Conservation (phyloP, 1,140 invertebrate genomes). For the Apis mellifera region DNA sequence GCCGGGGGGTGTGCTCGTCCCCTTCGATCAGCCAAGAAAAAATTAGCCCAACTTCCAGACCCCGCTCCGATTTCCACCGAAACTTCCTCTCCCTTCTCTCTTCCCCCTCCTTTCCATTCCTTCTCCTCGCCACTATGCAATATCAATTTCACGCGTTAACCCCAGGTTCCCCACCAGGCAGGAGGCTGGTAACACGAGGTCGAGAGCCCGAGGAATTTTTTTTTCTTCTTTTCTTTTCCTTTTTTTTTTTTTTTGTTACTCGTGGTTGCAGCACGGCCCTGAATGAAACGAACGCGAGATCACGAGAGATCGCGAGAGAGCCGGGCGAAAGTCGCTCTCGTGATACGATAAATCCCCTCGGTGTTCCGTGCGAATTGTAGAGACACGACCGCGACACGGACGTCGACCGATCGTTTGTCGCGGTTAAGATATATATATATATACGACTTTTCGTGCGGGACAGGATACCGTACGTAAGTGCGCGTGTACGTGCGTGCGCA, state of each 20-base stretch:
- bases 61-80: slow-evolving; percentile 26
- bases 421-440: slow-evolving; percentile 4
- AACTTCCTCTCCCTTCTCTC: background rate
- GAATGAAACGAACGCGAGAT: background rate
- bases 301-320: background rate
- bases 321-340: background rate
- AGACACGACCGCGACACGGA: slow-evolving; percentile 9
- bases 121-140: background rate
- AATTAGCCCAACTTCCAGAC: slow-evolving; percentile 34
- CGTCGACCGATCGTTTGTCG: slow-evolving; percentile 13
- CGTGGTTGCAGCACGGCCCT: background rate
- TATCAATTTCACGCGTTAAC: slow-evolving; percentile 53
- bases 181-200: background rate
- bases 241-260: background rate
- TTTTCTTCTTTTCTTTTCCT: background rate
- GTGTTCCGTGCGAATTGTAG: slow-evolving; percentile 14
- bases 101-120: background rate
- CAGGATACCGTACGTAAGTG: no score
- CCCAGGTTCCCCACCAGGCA: background rate
- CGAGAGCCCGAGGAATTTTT: slow-evolving; percentile 7
- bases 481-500: background rate
- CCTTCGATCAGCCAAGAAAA: slow-evolving; percentile 52
- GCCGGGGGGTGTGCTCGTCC: slow-evolving; percentile 40
- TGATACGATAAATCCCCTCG: background rate
- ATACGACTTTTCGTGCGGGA: background rate